A percentile compares a stretch with the other conserved stretches of the same genome.
Evolutionary conservation across 2,113 vertebrate genomes (phyloP).

Genomic region (Sula dactylatra): DNA sequence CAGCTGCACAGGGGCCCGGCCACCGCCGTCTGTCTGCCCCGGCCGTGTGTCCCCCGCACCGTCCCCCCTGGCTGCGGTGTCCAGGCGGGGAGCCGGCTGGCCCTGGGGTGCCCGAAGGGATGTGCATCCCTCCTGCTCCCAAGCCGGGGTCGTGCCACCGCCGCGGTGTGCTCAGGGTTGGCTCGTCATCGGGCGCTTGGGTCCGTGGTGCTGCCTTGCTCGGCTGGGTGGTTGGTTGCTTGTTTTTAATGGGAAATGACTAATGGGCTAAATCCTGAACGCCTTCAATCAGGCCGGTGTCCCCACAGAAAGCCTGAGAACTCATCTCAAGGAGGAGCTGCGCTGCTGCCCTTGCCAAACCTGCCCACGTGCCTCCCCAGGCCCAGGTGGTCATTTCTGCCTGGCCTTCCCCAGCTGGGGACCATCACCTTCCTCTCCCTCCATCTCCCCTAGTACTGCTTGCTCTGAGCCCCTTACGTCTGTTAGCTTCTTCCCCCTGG

Average conservation of each 20-base stretch:
- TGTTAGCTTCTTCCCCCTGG: neutral
- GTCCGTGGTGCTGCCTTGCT: neutral
- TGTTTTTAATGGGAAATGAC: neutral
- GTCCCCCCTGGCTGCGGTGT: accelerated
- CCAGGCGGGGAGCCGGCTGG: accelerated
- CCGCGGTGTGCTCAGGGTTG: accelerated
- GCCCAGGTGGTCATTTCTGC: neutral
- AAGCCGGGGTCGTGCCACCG: accelerated
- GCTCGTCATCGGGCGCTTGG: accelerated
- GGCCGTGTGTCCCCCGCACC: neutral
- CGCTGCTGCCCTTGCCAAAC: neutral
- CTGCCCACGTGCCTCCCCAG: neutral
- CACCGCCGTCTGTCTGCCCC: neutral
- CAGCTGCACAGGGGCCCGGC: neutral
- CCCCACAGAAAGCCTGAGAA: accelerated
- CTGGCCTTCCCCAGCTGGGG: neutral
- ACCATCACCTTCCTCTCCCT: neutral
- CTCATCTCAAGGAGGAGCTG: neutral
- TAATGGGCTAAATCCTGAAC: neutral
- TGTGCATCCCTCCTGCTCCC: accelerated
- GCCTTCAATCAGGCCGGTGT: accelerated
- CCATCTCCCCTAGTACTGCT: neutral
- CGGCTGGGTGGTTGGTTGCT: too few relatives aligned
- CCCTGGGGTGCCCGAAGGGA: neutral
- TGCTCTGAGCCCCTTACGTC: neutral